A percentile compares a stretch with the other conserved stretches of the same genome.
These are phyloP conservation scores for Beroe ovata DNA, from an alignment of 37 sponge, comb jelly and placozoan species.

Conservation along the genomic window DNA sequence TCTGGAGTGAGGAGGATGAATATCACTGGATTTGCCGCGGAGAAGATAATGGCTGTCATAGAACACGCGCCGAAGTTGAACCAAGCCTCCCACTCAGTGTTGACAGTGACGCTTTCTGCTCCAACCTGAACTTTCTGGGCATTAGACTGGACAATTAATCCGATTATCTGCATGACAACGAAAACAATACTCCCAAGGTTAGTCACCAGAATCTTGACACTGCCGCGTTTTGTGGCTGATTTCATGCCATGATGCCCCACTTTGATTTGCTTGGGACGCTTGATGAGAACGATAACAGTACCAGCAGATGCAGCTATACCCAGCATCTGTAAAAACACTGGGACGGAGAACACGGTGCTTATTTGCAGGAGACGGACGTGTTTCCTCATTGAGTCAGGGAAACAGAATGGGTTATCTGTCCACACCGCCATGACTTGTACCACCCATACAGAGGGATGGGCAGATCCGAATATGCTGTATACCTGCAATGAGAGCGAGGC, in stretches of 20 bases:
- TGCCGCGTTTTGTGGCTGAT: neutral
- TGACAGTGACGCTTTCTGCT: neutral
- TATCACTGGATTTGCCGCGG: neutral
- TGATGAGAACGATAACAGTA: neutral
- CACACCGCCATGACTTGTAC: constrained; percentile 34
- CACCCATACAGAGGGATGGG: neutral
- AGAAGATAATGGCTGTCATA: neutral
- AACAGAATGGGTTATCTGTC: neutral
- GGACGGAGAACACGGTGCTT: neutral
- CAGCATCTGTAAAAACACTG: neutral
- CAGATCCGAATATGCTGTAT: neutral
- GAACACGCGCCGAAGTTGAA: neutral
- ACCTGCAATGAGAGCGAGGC: constrained; percentile 9
- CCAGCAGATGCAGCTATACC: neutral
- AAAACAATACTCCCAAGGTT: neutral
- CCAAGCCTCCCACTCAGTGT: constrained; percentile 1
- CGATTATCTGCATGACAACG: neutral
- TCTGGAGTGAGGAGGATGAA: neutral
- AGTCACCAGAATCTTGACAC: neutral
- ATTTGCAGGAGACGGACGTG: constrained; percentile 1
- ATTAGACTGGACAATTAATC: neutral
- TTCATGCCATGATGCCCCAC: neutral
- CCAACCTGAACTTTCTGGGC: neutral
- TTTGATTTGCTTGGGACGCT: neutral
- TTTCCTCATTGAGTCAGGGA: neutral